Evolutionary conservation across 2,113 vertebrate species (phyloP).

Genomic region (Xiphorhynchus elegans): DNA sequence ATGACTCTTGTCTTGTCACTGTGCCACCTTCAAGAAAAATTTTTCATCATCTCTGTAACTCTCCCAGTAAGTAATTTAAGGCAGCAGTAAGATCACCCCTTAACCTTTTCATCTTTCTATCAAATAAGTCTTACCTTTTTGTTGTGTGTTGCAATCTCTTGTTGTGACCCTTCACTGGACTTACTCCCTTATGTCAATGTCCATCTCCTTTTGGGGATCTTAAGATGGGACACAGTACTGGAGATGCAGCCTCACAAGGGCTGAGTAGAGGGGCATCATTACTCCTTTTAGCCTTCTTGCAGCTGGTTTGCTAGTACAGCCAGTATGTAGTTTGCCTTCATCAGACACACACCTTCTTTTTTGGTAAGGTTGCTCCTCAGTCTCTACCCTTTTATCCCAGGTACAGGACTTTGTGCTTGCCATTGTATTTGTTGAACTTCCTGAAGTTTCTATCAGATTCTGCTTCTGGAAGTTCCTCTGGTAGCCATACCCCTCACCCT

Average conservation of each 20-base stretch:
- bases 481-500: not conserved
- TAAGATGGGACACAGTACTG: not conserved
- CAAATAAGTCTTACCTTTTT: not conserved
- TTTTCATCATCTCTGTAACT: not conserved
- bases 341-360: not conserved
- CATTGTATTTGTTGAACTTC: not conserved
- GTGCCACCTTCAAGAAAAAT: not conserved
- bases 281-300: not conserved
- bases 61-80: not conserved
- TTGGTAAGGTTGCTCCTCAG: not conserved
- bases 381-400: not conserved
- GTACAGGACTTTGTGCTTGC: not conserved
- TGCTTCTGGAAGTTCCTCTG: not conserved
- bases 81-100: not conserved
- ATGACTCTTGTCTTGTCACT: not conserved
- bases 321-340: not conserved
- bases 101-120: not conserved
- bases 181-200: not conserved
- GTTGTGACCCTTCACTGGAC: rapidly evolving
- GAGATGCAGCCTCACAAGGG: not conserved
- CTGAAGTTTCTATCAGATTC: not conserved
- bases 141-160: not conserved
- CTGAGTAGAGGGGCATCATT: not conserved
- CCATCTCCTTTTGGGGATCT: not conserved
- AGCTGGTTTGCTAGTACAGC: not conserved